Conservation (phyloP, 2,888 invertebrate species). For the Conchocele bisecta region DNA sequence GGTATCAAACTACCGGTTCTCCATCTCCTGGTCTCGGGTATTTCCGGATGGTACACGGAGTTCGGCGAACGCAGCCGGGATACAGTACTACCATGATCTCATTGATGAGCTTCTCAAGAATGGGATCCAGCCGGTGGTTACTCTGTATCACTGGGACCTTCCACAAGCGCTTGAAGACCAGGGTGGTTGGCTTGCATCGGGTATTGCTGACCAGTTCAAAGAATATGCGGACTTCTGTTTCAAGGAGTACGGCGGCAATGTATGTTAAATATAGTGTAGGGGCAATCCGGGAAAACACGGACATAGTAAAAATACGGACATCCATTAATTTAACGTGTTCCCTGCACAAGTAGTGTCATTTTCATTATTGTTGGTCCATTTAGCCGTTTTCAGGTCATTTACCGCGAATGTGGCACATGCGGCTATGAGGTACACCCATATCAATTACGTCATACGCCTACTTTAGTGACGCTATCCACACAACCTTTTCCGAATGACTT, state of each 20-base stretch:
- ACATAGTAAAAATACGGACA: too few relatives aligned
- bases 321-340: too few relatives aligned
- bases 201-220: conserved; percentile 70
- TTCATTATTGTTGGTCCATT: too few relatives aligned
- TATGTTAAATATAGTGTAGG: conserved; percentile 33
- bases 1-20: conserved; percentile 81
- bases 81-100: conserved; percentile 90
- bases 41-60: conserved; percentile 85
- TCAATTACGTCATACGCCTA: too few relatives aligned
- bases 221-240: conserved; percentile 81
- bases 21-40: conserved; percentile 88
- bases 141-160: conserved; percentile 84
- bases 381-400: too few relatives aligned
- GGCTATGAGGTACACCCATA: too few relatives aligned
- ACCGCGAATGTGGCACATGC: too few relatives aligned
- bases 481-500: too few relatives aligned
- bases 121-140: conserved; percentile 86
- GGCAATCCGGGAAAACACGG: too few relatives aligned
- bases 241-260: conserved; percentile 79
- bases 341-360: too few relatives aligned
- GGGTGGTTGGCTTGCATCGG: conserved; percentile 81
- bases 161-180: conserved; percentile 81
- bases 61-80: conserved; percentile 87
- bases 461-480: too few relatives aligned
- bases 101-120: conserved; percentile 87